Evolutionary conservation across 2,888 invertebrate species (phyloP).

Genomic region (Rhagonycha lutea): DNA sequence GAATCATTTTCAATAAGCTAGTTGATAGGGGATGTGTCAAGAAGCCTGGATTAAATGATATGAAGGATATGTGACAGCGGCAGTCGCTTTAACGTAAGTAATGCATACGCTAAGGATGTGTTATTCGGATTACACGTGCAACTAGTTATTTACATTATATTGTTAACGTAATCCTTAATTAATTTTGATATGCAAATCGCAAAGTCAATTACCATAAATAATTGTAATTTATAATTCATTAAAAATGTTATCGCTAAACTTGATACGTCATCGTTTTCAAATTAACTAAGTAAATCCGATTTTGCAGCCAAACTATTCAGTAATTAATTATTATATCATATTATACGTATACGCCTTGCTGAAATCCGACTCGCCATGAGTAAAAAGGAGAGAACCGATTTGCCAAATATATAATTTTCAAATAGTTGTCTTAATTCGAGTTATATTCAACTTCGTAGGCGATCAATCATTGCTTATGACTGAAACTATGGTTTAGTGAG

Average conservation of each 20-base stretch:
- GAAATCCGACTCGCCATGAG: background rate
- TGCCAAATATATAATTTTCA: conserved; percentile 28
- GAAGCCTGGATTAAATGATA: conserved; percentile 33
- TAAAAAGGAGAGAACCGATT: conserved; percentile 22
- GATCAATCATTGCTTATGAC: conserved; percentile 37
- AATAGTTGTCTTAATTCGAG: conserved; percentile 33
- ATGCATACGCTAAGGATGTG: conserved; percentile 14
- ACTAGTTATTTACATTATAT: conserved; percentile 18
- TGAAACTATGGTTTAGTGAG: conserved; percentile 36
- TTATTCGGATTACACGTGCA: conserved; percentile 20
- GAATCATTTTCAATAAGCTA: conserved; percentile 28
- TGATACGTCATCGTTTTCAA: conserved; percentile 8
- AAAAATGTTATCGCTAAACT: conserved; percentile 1
- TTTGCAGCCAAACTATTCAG: conserved; percentile 18
- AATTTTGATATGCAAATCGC: background rate
- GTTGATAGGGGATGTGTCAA: conserved; percentile 24
- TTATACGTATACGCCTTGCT: conserved; percentile 1
- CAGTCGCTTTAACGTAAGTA: conserved; percentile 18
- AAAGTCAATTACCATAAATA: conserved; percentile 1
- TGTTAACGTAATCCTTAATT: conserved; percentile 11
- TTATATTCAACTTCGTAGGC: conserved; percentile 31
- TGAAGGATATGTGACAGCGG: conserved; percentile 35
- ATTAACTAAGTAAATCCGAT: conserved; percentile 24
- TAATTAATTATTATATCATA: conserved; percentile 13
- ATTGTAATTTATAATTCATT: conserved; percentile 6